Evolutionary conservation across 1,140 invertebrate species (phyloP), one percentile per base, ranked within the genome.

Genomic region (Luehdorfia chinensis): DNA sequence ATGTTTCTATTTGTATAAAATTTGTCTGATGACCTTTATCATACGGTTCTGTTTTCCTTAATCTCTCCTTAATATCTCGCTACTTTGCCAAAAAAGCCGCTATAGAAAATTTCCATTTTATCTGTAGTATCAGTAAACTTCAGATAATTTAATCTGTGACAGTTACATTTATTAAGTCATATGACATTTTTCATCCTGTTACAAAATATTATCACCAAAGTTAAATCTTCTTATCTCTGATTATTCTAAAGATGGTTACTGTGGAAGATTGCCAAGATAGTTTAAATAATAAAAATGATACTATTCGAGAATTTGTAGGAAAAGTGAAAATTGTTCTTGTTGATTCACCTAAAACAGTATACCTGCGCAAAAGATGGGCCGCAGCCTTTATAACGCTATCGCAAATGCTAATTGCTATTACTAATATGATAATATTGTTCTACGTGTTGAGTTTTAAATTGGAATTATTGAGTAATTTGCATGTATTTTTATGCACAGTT

Each of bases 251-350:
- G 9, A 39, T 39, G 36, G 19, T 8, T 15, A 12, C 9, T 25
- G 4, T 12, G 6, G 13, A 23, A 8, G 19, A 13, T 6, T 27
- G 37, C 15, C 32, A 15, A 6, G 25, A 45, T 15, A 15, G 13
- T 41, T 7, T 15, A 56, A 27, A 41, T 49, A 11, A 32, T 56
- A 21, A 41, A 27, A 41, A 9, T 5, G 23, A 41, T n/a, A 27
- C 28, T 6, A 27, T 49, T 1, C 33, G 52, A 2, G 74, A 78
- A 36, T 83, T 77, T 32, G 55, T 74, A 1, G 74, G 75, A 4
- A 75, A 72, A 0, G 75, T 83, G 14, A 83, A 73, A 51, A 75
- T 83, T 34, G 44, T 77, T 32, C 41, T 83, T 3, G 60, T 83
- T 0, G 64, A 83, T 36, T 47, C 61, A n/a, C 51, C 66, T 0